Conservation (phyloP, 2,113 vertebrate genomes). For the Oncorhynchus nerka region DNA sequence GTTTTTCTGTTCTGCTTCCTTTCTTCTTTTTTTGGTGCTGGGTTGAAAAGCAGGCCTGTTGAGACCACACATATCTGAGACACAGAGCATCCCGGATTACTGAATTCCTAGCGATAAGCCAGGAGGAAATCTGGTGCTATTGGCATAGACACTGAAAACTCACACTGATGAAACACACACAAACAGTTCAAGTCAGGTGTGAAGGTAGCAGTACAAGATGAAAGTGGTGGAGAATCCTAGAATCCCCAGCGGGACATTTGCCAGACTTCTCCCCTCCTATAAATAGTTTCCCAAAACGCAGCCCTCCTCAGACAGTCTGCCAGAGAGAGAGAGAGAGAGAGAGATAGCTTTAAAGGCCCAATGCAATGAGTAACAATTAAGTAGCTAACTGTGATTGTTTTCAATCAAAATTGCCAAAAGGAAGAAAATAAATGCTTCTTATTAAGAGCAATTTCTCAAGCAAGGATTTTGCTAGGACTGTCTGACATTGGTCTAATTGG, state of each 20-base stretch:
- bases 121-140: conserved; percentile 7
- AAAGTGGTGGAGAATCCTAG: background rate
- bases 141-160: background rate
- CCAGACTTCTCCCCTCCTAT: background rate
- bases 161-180: background rate
- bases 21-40: background rate
- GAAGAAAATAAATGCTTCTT: too few species aligned
- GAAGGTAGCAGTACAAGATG: background rate
- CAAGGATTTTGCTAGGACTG: background rate
- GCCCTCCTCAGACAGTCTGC: background rate
- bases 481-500: background rate
- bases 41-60: background rate
- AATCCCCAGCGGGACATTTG: background rate
- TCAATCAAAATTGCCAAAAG: too few species aligned
- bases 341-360: background rate
- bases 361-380: too few species aligned
- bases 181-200: background rate
- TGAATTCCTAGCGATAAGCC: conserved; percentile 8
- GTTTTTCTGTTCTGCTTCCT: background rate
- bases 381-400: too few species aligned
- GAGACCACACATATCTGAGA: conserved; percentile 41
- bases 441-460: too few species aligned
- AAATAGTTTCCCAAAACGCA: background rate
- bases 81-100: conserved; percentile 13
- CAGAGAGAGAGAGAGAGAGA: background rate